Conservation (phyloP, 1,140 invertebrate genomes). For the Cherax destructor region DNA sequence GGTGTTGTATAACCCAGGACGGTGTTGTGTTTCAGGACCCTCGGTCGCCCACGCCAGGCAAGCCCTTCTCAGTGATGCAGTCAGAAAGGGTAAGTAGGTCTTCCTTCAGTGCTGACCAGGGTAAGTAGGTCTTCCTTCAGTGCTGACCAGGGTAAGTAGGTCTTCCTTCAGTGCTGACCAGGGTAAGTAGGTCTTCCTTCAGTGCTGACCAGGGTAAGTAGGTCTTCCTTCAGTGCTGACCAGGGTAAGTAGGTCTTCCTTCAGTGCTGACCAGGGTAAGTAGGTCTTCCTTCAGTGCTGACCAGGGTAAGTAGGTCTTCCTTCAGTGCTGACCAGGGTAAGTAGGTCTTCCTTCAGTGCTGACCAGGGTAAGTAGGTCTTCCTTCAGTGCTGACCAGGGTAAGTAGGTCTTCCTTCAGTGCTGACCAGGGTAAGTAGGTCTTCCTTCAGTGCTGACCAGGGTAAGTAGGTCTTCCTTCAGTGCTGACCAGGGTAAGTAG, state of each 20-base stretch:
- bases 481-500: constrained; percentile 39
- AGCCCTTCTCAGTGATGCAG: constrained; percentile 12
- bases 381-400: too few species aligned
- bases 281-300: too few species aligned
- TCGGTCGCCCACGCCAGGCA: constrained; percentile 20
- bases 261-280: too few species aligned
- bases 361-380: constrained; percentile 23
- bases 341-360: too few species aligned
- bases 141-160: constrained; percentile 32
- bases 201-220: constrained; percentile 47
- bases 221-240: too few species aligned
- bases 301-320: constrained; percentile 23
- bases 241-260: constrained; percentile 23
- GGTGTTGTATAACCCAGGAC: background rate
- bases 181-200: constrained; percentile 16
- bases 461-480: constrained; percentile 9
- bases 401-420: background rate
- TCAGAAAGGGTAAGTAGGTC: constrained; percentile 31
- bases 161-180: too few species aligned
- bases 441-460: too few species aligned
- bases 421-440: constrained; percentile 27
- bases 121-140: too few species aligned
- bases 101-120: too few species aligned
- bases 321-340: too few species aligned
- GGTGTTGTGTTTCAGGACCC: constrained; percentile 17